A percentile compares a stretch with the other conserved stretches of the same genome.
phyloP scores from a whole-genome alignment of 2,797 vertebrate species.

The Protosalanx chinensis region DNA sequence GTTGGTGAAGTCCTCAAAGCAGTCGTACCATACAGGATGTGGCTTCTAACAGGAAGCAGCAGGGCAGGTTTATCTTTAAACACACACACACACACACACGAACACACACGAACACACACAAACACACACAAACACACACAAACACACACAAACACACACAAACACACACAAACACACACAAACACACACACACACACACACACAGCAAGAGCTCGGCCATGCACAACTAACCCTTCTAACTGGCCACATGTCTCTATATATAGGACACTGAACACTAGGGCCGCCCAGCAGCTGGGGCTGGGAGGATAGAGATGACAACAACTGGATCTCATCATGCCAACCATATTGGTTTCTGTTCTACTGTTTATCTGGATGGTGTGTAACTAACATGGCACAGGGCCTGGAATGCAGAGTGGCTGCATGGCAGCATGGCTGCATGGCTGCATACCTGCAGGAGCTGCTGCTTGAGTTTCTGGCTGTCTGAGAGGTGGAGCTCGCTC shows the following conservation, averaged over 20 bases:
- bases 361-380: too few relatives aligned
- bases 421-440: conserved; percentile 22
- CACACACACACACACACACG: background rate
- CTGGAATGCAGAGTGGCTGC: too few relatives aligned
- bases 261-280: background rate
- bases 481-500: conserved; percentile 96
- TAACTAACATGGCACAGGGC: background rate
- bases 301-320: too few relatives aligned
- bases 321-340: too few relatives aligned
- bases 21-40: conserved; percentile 53
- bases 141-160: too few relatives aligned
- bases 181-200: background rate
- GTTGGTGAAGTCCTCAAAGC: background rate
- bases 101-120: too few relatives aligned
- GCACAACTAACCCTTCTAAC: conserved; percentile 16
- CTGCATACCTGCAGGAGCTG: conserved; percentile 89
- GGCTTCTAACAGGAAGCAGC: conserved; percentile 60
- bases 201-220: conserved; percentile 7
- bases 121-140: background rate
- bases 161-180: too few relatives aligned
- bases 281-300: background rate
- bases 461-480: conserved; percentile 98
- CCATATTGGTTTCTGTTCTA: too few relatives aligned
- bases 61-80: background rate
- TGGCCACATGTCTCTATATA: conserved; percentile 1